A percentile compares a stretch with the other conserved stretches of the same genome.
phyloP scores from a whole-genome alignment of 2,888 invertebrate species.

The Stictocephala bisonia region DNA sequence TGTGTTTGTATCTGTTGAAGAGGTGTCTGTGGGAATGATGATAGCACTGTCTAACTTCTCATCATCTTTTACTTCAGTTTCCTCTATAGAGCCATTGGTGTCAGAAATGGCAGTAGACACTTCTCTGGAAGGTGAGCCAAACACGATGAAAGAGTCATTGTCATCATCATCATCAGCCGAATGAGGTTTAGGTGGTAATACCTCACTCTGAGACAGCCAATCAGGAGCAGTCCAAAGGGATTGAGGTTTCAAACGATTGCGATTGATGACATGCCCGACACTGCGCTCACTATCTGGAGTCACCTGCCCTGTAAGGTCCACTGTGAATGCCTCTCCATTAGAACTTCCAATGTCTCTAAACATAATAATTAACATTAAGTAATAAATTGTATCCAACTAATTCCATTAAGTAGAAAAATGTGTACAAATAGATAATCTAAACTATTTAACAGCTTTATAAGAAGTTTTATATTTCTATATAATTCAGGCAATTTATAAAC shows the following conservation, averaged over 20 bases:
- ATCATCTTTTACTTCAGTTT: neutral
- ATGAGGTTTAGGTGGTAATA: neutral
- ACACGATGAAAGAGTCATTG: slow-evolving; percentile 67
- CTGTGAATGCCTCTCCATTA: slow-evolving; percentile 48
- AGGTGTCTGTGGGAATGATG: slow-evolving; percentile 3
- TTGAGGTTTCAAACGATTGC: slow-evolving; percentile 2
- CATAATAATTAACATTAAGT: neutral
- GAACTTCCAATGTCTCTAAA: slow-evolving; percentile 19
- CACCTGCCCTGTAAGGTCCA: slow-evolving; percentile 53
- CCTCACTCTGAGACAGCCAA: neutral
- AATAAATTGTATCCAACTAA: no score
- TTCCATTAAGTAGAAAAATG: neutral
- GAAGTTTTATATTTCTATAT: no score
- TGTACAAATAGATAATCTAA: neutral
- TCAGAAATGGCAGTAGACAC: neutral
- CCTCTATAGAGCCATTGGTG: neutral
- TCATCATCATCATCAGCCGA: slow-evolving; percentile 48
- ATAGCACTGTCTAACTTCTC: slow-evolving; percentile 23
- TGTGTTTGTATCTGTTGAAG: slow-evolving; percentile 17
- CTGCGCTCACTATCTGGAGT: slow-evolving; percentile 50
- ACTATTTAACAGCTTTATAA: no score
- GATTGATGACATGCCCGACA: slow-evolving; percentile 4
- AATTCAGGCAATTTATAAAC: no score
- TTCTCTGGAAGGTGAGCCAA: slow-evolving; percentile 59
- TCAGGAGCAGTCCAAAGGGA: neutral